Percentiles rank a stretch among this genome's conserved stretches.
Conservation (phyloP, 2,113 vertebrate genomes). For the Notechis scutatus region DNA sequence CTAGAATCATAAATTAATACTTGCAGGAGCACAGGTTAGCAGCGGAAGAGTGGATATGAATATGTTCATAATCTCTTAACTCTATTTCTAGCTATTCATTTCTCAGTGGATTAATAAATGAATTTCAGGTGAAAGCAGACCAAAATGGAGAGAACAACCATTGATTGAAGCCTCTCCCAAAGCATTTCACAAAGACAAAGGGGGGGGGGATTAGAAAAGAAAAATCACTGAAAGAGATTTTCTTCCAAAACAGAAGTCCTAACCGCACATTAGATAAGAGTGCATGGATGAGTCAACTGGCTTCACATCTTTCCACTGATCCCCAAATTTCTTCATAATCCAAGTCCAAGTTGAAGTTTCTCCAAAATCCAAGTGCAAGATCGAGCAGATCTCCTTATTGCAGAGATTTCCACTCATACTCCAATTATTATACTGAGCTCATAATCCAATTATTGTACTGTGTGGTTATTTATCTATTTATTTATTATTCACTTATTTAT, state of each 20-base stretch:
- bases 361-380: not conserved
- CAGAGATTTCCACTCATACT: not conserved
- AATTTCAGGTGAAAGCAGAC: not conserved
- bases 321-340: not conserved
- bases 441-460: not conserved
- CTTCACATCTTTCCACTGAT: not conserved
- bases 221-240: not conserved
- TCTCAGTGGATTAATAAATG: not conserved
- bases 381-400: not conserved
- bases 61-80: not conserved
- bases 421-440: not conserved
- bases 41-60: not conserved
- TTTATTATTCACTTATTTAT: not conserved
- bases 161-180: not conserved
- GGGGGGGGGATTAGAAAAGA: not conserved
- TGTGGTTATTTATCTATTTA: not conserved
- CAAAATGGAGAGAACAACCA: not conserved
- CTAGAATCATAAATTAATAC: not conserved
- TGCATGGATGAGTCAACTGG: not conserved
- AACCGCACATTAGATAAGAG: not conserved
- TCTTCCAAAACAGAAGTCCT: not conserved
- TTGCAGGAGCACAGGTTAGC: not conserved
- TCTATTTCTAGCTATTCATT: not conserved
- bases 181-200: not conserved
- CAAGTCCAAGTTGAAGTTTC: not conserved